A percentile compares a stretch with the other conserved stretches of the same genome.
Evolutionary conservation across 1,140 invertebrate species (phyloP).

Genomic region (Nymphalis io): DNA sequence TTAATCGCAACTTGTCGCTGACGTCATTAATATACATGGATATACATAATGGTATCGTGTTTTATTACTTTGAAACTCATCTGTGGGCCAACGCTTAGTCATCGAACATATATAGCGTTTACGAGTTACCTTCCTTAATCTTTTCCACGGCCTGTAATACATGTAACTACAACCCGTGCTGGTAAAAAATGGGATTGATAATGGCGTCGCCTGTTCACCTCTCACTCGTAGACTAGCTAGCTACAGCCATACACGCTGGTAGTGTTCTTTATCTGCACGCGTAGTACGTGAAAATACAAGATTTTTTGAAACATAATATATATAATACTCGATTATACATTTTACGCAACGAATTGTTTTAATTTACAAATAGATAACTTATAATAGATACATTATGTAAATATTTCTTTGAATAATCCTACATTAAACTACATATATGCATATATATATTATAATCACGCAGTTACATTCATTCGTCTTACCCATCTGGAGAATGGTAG

Average conservation of each 20-base stretch:
- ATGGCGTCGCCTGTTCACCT: too few relatives aligned
- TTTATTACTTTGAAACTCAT: constrained; percentile 30
- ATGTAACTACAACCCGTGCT: constrained; percentile 9
- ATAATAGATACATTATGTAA: too few relatives aligned
- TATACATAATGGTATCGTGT: constrained; percentile 22
- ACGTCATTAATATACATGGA: constrained; percentile 20
- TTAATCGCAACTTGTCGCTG: background rate
- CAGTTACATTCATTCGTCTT: constrained; percentile 52
- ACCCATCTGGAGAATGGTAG: constrained; percentile 85
- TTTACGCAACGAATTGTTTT: too few relatives aligned
- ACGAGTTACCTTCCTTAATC: constrained; percentile 39
- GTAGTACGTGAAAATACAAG: too few relatives aligned
- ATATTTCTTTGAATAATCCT: background rate
- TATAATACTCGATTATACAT: too few relatives aligned
- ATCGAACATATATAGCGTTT: constrained; percentile 40
- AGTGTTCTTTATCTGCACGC: too few relatives aligned
- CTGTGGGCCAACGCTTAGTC: constrained; percentile 41
- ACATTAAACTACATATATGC: background rate
- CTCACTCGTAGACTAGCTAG: too few relatives aligned
- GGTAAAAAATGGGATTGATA: too few relatives aligned
- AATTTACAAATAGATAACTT: too few relatives aligned
- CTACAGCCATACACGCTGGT: too few relatives aligned
- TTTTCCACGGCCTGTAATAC: constrained; percentile 11
- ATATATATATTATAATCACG: background rate
- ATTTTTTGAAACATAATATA: too few relatives aligned